These are phyloP conservation scores for Tympanuchus pallidicinctus DNA, from an alignment of 2,113 vertebrate species.

Conservation along the genomic window DNA sequence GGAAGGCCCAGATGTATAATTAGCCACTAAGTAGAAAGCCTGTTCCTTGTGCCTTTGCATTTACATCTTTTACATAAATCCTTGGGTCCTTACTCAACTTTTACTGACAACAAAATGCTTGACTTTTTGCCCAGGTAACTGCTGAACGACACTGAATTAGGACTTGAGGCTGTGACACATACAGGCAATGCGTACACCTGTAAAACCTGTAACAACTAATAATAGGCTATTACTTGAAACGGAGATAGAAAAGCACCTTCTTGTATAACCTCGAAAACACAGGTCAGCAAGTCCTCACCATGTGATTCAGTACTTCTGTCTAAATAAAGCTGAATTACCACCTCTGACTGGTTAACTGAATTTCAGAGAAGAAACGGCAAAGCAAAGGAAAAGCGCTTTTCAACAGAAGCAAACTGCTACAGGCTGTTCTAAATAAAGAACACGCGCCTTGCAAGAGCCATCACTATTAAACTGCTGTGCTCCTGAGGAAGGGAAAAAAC, in stretches of 20 bases:
- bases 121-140: background rate
- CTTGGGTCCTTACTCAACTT: background rate
- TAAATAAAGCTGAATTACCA: background rate
- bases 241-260: background rate
- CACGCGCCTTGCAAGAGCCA: rapidly evolving
- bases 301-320: background rate
- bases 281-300: background rate
- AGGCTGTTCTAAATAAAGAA: conserved; percentile 39
- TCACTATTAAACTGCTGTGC: background rate
- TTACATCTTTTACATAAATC: conserved; percentile 34
- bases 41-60: background rate
- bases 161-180: background rate
- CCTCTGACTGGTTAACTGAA: background rate
- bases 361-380: background rate
- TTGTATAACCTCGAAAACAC: background rate
- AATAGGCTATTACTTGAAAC: conserved; percentile 11
- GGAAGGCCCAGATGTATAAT: conserved; percentile 22
- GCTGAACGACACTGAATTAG: background rate
- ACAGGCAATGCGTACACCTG: background rate
- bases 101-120: background rate
- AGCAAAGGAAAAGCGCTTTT: background rate
- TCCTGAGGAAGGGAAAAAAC: background rate
- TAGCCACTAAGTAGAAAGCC: background rate
- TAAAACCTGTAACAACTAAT: background rate
- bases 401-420: background rate